Percentiles rank a stretch among this genome's conserved stretches.
Evolutionary conservation across 1,140 invertebrate genomes (phyloP).

Genomic region (Drosophila parabipectinata): DNA sequence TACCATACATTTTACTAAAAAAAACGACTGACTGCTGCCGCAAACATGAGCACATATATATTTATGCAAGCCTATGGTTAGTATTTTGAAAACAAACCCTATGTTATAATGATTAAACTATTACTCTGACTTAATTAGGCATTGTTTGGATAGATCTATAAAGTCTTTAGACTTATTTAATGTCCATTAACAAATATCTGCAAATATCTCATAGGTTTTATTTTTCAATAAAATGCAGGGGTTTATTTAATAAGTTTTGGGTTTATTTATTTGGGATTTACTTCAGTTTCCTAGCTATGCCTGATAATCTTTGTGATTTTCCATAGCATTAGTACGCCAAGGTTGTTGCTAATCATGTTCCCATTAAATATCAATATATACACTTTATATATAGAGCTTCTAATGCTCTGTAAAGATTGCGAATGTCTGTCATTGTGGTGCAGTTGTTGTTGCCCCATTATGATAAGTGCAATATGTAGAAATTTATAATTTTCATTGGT

Average conservation of each 20-base stretch:
- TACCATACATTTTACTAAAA: conserved; percentile 17
- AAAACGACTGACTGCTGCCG: conserved; percentile 71
- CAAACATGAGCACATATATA: conserved; percentile 79
- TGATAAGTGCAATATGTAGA: conserved; percentile 18
- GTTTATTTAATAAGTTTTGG: not conserved
- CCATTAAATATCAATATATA: conserved; percentile 64
- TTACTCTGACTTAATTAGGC: no score
- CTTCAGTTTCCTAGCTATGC: not conserved
- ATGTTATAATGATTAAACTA: not conserved
- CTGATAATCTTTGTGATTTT: conserved; percentile 17
- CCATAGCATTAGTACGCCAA: conserved; percentile 39
- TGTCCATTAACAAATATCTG: no score
- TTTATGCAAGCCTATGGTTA: conserved; percentile 80
- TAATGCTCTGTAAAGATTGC: conserved; percentile 42
- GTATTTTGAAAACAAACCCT: conserved; percentile 32
- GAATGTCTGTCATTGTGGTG: conserved; percentile 43
- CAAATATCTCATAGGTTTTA: no score
- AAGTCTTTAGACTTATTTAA: no score
- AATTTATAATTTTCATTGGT: not conserved
- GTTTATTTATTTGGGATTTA: not conserved
- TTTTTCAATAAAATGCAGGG: no score
- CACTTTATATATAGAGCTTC: conserved; percentile 12
- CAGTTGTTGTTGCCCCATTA: conserved; percentile 18
- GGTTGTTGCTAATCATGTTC: conserved; percentile 70
- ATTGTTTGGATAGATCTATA: no score